Percentiles rank a stretch among this genome's conserved stretches.
phyloP scores from a whole-genome alignment of 2,888 invertebrate genomes.

The Autographa gamma region DNA sequence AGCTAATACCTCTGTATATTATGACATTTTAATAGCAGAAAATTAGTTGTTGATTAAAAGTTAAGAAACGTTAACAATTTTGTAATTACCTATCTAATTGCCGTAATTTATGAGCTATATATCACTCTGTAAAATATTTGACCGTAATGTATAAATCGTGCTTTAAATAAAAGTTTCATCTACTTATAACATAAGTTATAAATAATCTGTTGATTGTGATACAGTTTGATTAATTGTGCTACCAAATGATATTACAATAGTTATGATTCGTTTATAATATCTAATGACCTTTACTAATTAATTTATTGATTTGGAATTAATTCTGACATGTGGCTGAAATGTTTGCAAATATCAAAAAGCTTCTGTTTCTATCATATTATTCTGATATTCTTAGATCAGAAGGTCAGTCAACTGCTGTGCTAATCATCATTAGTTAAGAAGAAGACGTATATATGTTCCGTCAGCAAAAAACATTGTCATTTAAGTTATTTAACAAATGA shows the following conservation, averaged over 20 bases:
- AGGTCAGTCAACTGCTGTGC: background rate
- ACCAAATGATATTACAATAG: background rate
- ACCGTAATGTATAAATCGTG: constrained; percentile 36
- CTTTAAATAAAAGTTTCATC: constrained; percentile 17
- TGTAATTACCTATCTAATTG: constrained; percentile 37
- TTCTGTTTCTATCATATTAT: background rate
- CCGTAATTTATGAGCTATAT: constrained; percentile 42
- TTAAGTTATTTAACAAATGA: constrained; percentile 2
- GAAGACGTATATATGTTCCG: background rate
- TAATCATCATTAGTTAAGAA: background rate
- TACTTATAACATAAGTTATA: constrained; percentile 3
- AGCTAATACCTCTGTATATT: background rate
- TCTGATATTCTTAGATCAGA: constrained; percentile 1
- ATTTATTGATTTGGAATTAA: background rate
- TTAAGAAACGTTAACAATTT: constrained; percentile 17
- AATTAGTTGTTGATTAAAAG: constrained; percentile 3
- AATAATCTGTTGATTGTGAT: background rate
- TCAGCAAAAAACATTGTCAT: constrained; percentile 1
- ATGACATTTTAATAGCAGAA: constrained; percentile 11
- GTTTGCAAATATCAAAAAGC: background rate
- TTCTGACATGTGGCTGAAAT: background rate
- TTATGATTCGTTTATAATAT: background rate
- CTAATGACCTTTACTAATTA: background rate
- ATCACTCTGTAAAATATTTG: constrained; percentile 33
- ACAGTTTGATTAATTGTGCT: constrained; percentile 1